Base-by-base conservation (phyloP, 35 echinoderm and acorn worm species). In the Ophioderma brevispina region DNA sequence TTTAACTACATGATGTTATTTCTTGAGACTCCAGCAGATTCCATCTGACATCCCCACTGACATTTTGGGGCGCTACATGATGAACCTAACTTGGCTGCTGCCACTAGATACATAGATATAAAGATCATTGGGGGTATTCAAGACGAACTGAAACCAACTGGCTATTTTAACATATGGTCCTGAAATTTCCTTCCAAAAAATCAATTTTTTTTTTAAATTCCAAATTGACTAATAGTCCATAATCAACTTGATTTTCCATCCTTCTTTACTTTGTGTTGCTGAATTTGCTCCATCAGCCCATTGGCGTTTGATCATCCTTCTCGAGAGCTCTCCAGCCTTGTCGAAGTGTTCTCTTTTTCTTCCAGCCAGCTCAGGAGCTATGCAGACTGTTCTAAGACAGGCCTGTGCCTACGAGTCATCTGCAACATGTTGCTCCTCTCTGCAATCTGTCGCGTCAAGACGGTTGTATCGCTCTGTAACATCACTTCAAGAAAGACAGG, bases 281-380 rank as follows among this genome's bases (percentile, higher is more conserved):
- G 93, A 0, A 98, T 55, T 78, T 95, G 96, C 79, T 98, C 96
- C 78, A 92, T 91, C 13, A 98, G 80, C 28, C 86, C 90, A 49
- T 95, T 94, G n/a, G 0, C 90, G 86, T 64, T 98, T 95, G 64
- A 98, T 89, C 90, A 98, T 92, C 86, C 92, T 88, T 21, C 75
- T 52, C 14, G 82, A 82, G 28, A 77, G 1, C 77, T 85, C 36
- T 97, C 93, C 36, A 98, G 85, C 81, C n/a, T 98, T 98, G 49
- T 98, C 84, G 63, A 98, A 94, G 93, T 95, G 70, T 98, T 95
- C 76, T 98, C 93, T 38, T 95, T 95, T 84, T 98, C 96, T 46
- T 98, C 96, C 82, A 94, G 84, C 96, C 96, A 98, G 90, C 90
- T 95, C 35, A 98, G 87, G 40, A 98, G 93, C 96, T 98, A 25